phyloP scores from a whole-genome alignment of 2,888 invertebrate species.

The Yponomeuta sedellus region DNA sequence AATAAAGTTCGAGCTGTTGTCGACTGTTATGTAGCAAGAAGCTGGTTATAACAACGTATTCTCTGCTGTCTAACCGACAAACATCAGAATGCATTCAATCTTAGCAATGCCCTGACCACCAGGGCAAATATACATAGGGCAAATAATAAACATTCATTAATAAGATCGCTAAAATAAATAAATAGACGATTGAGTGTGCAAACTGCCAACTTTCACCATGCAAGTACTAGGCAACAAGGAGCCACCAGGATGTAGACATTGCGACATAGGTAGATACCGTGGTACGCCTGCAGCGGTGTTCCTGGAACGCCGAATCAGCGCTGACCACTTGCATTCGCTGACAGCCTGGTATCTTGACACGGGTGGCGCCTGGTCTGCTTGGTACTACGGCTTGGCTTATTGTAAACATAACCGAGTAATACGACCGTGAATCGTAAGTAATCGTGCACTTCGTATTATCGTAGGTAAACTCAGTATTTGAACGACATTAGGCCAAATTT shows the following conservation, averaged over 20 bases:
- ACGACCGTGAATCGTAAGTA: background rate
- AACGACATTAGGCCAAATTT: too few species aligned
- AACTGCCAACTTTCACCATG: background rate
- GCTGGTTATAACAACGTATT: too few species aligned
- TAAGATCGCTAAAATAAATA: too few species aligned
- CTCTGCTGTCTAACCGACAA: too few species aligned
- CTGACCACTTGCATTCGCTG: constrained; percentile 5
- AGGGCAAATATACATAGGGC: too few species aligned
- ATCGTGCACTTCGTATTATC: background rate
- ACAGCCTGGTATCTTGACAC: constrained; percentile 1
- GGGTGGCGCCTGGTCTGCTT: background rate
- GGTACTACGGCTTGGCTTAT: background rate
- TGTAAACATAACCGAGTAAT: background rate
- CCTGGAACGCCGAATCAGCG: constrained; percentile 12
- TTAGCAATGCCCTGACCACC: too few species aligned
- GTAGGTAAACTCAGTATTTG: too few species aligned
- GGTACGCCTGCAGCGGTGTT: background rate
- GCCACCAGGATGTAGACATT: background rate
- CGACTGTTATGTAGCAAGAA: too few species aligned
- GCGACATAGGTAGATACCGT: background rate
- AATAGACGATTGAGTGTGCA: background rate
- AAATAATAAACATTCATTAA: too few species aligned
- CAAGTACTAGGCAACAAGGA: background rate
- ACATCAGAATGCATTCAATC: too few species aligned
- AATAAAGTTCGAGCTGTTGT: too few species aligned